These are phyloP conservation scores for Platysternon megacephalum DNA, from an alignment of 2,113 vertebrate species.

Conservation along the genomic window DNA sequence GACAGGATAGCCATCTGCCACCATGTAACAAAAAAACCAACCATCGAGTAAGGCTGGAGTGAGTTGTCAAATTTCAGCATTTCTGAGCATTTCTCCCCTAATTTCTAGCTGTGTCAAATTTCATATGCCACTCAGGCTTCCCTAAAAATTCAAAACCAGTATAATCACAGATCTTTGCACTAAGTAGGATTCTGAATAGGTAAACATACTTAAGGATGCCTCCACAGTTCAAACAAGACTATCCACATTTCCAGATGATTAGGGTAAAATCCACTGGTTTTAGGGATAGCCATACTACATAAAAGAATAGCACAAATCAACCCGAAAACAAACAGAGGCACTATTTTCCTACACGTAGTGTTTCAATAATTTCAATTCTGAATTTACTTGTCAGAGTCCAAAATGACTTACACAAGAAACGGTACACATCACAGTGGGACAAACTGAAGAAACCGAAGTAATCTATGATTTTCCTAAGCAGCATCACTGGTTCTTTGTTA, in stretches of 20 bases:
- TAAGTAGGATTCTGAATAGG: background rate
- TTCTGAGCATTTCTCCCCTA: background rate
- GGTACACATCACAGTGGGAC: background rate
- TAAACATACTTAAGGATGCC: background rate
- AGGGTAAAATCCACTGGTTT: background rate
- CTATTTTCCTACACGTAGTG: background rate
- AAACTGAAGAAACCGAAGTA: background rate
- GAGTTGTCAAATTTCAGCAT: background rate
- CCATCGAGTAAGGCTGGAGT: accelerated
- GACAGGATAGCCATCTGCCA: background rate
- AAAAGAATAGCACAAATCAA: background rate
- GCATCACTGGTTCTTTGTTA: background rate
- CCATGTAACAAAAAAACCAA: background rate
- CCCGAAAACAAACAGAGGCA: background rate
- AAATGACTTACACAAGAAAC: background rate
- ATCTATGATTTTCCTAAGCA: background rate
- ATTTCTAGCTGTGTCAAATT: background rate
- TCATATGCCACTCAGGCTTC: too few species aligned
- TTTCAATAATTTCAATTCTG: background rate
- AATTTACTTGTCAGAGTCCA: background rate
- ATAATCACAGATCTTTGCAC: background rate
- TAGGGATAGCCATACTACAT: background rate
- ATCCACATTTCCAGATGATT: background rate
- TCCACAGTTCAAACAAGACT: background rate
- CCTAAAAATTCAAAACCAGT: background rate